These are phyloP conservation scores for Callipepla squamata DNA, from an alignment of 2,113 vertebrate genomes.

Conservation along the genomic window DNA sequence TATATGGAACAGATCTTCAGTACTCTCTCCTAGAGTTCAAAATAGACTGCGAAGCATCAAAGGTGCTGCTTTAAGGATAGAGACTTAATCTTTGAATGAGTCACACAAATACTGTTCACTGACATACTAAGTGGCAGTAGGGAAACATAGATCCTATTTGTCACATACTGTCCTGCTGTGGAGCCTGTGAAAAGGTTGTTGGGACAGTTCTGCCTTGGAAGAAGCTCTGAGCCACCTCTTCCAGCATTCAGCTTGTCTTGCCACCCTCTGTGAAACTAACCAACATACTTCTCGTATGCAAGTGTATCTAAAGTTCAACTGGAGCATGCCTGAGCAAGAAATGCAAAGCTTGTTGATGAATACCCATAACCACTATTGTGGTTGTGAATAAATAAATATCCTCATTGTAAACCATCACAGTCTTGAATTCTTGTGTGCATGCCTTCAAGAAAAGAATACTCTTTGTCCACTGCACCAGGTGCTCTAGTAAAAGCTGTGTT, in stretches of 20 bases:
- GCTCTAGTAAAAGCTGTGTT: neutral
- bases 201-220: neutral
- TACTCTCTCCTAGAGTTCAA: neutral
- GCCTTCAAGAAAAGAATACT: neutral
- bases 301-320: neutral
- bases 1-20: neutral
- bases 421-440: neutral
- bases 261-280: neutral
- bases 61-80: neutral
- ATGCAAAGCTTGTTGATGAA: neutral
- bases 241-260: neutral
- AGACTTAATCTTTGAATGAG: conserved; percentile 20
- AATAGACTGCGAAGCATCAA: neutral
- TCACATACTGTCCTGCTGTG: neutral
- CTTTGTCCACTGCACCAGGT: neutral
- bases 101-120: neutral
- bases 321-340: conserved; percentile 24
- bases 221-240: neutral
- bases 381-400: conserved; percentile 23
- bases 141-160: neutral
- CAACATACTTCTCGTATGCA: neutral
- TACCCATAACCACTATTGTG: neutral
- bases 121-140: neutral
- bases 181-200: neutral
- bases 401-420: neutral